Conservation (phyloP, 2,797 vertebrate species). For the Muscicapa striata region DNA sequence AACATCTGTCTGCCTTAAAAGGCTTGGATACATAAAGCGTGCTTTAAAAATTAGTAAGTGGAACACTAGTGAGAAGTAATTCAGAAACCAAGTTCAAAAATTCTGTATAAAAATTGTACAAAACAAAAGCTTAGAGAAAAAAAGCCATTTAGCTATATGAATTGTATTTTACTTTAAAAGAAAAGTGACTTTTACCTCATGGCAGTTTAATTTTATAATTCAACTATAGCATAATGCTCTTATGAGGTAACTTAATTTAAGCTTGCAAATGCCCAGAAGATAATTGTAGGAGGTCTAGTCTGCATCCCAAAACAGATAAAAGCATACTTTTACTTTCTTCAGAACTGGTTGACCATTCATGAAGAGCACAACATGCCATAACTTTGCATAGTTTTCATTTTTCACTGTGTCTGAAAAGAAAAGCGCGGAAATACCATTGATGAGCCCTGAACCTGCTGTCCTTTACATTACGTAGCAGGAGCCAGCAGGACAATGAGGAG, state of each 20-base stretch:
- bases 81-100: not conserved
- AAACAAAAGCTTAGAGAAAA: not conserved
- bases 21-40: not conserved
- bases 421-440: not conserved
- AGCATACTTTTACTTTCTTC: slow-evolving; percentile 11
- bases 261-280: not conserved
- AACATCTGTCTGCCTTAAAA: not conserved
- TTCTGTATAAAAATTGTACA: not conserved
- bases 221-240: not conserved
- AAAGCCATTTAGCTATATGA: not conserved
- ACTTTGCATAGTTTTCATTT: not conserved
- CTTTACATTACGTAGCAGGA: not conserved
- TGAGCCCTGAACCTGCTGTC: not conserved
- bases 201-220: not conserved
- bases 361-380: not conserved
- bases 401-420: not conserved
- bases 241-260: not conserved
- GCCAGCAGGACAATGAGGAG: not conserved
- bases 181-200: not conserved
- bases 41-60: not conserved
- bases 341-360: not conserved
- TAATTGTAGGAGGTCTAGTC: not conserved
- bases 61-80: not conserved
- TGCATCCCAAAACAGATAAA: not conserved
- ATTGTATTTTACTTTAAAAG: not conserved